Base-by-base conservation (phyloP, 2,888 invertebrate species). In the Asteroscopus sphinx region DNA sequence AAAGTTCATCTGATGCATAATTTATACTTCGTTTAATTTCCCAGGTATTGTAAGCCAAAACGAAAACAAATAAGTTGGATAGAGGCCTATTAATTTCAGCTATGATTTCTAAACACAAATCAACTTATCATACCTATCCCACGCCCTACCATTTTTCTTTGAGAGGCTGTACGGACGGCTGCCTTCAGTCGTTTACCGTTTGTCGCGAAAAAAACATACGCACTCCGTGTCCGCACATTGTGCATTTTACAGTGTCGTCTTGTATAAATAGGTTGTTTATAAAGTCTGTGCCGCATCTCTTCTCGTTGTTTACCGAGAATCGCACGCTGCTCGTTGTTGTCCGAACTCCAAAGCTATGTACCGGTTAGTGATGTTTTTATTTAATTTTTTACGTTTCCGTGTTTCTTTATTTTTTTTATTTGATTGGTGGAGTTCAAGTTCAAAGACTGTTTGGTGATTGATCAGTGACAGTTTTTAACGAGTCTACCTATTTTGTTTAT, bases 341-440 rank as follows among this genome's bases (percentile, higher is more conserved):
- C 51, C 72, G 59, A 64, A 61, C 70, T 37, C 30, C 68, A 58
- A 60, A 62, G 72, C 69, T 63, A 89, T 93, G 91, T 90, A 89
- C 89, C 89, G 92, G 92, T 93, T 82, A 92, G 92, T 92, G 72
- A 49, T 67, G 68, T 80, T 80, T 79, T 80, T 73, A 65, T 70
- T 72, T 62, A 68, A 72, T 61, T 72, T 65, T 35, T 26, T 12
- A 37, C n/a, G n/a, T 72, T 74, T 64, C 69, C 57, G 68, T 68
- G 73, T 63, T 57, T 52, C 41, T 64, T 57, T 30, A 13, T 21
- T 41, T 12, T 47, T 48, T 37, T 25, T 8, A 42, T 33, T 52
- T 37, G 13, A 28, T 44, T 7, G 12, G 16, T 40, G 32, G 30
- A 45, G 40, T 51, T 58, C 58, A 53, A 69, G 52, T 57, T 57